Evolutionary conservation across 1,140 invertebrate genomes (phyloP).

Genomic region (Achatina immaculata): DNA sequence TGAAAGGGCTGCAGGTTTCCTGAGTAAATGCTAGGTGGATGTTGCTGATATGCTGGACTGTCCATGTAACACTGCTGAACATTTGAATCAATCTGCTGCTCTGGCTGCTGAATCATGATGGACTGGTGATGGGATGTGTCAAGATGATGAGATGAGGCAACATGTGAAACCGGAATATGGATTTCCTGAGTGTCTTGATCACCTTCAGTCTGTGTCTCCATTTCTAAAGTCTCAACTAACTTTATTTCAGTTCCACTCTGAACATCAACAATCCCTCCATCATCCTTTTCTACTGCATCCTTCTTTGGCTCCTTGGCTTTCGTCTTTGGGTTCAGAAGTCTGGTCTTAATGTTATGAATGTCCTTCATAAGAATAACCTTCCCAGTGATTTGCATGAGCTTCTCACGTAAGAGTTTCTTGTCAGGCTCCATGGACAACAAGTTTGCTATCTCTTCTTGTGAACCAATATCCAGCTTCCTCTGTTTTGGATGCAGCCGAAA

Average conservation of each 20-base stretch:
- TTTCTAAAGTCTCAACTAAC: not conserved
- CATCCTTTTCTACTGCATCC: not conserved
- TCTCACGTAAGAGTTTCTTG: conserved; percentile 28
- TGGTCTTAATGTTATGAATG: conserved; percentile 35
- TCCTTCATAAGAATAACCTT: conserved; percentile 37
- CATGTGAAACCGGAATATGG: conserved; percentile 9
- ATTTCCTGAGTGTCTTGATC: conserved; percentile 1
- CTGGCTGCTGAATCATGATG: not conserved
- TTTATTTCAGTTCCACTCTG: not conserved
- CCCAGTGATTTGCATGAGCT: conserved; percentile 32
- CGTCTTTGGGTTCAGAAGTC: conserved; percentile 15
- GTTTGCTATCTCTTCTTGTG: conserved; percentile 33
- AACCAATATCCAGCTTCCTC: conserved; percentile 23
- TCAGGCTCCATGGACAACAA: conserved; percentile 20
- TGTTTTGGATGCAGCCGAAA: conserved; percentile 34
- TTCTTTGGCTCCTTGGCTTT: not conserved
- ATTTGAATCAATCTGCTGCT: not conserved
- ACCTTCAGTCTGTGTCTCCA: not conserved
- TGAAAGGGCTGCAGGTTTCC: not conserved
- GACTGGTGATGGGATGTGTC: not conserved
- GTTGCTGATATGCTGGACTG: not conserved
- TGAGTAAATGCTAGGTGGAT: not conserved
- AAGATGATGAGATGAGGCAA: not conserved
- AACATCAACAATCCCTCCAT: not conserved
- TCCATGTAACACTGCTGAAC: conserved; percentile 11